Evolutionary conservation across 2,113 vertebrate genomes (phyloP).

Genomic region (Paramisgurnus dabryanus): DNA sequence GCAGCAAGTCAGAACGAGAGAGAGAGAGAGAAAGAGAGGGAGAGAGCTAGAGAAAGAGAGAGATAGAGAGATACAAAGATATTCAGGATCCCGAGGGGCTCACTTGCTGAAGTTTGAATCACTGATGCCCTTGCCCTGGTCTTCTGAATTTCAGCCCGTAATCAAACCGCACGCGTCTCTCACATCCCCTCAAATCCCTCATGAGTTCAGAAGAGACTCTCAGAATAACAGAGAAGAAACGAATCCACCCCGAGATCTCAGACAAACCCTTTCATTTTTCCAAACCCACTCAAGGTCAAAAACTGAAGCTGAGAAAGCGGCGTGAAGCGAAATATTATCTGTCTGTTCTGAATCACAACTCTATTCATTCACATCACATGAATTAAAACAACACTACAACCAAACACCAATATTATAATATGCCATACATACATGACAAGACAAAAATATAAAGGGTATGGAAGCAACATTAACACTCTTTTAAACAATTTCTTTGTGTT

Average conservation of each 20-base stretch:
- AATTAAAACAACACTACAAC: too few relatives aligned
- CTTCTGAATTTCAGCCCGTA: conserved; percentile 34
- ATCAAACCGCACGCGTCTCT: conserved; percentile 26
- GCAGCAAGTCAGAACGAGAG: not conserved
- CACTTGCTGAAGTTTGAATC: not conserved
- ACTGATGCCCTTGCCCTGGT: conserved; percentile 46
- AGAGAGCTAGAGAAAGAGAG: conserved; percentile 13
- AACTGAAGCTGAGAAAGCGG: conserved; percentile 11
- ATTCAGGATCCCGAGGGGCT: not conserved
- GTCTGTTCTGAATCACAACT: not conserved
- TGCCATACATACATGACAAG: too few relatives aligned
- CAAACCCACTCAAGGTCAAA: conserved; percentile 62
- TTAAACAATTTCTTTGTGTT: too few relatives aligned
- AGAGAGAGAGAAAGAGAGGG: not conserved
- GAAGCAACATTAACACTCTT: too few relatives aligned
- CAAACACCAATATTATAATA: too few relatives aligned
- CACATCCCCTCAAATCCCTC: conserved; percentile 50
- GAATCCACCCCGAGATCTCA: conserved; percentile 21
- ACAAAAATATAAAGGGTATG: too few relatives aligned
- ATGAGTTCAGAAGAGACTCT: conserved; percentile 36
- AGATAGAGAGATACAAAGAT: conserved; percentile 7
- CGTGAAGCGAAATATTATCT: not conserved
- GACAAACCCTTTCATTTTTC: conserved; percentile 46
- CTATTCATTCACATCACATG: too few relatives aligned
- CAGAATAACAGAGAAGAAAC: conserved; percentile 22